Conservation (phyloP, 2,888 invertebrate genomes). For the Drosophila recens region DNA sequence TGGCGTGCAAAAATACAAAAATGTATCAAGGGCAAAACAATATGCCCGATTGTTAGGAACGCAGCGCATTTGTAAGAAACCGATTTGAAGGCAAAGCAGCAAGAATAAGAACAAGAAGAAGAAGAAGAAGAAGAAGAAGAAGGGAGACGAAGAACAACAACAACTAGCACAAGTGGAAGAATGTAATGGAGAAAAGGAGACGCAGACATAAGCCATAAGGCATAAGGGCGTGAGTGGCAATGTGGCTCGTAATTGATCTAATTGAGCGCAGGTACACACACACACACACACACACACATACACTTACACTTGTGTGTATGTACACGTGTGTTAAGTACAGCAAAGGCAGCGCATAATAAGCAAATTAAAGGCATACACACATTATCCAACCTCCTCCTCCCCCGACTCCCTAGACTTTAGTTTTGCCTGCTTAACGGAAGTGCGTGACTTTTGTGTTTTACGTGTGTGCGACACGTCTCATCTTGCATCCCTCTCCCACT, state of each 20-base stretch:
- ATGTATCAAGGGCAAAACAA: slow-evolving; percentile 30
- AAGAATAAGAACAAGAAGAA: slow-evolving; percentile 1
- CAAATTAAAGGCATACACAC: slow-evolving; percentile 51
- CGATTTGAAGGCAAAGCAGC: slow-evolving; percentile 39
- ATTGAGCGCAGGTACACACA: slow-evolving; percentile 72
- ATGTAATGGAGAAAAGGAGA: slow-evolving; percentile 34
- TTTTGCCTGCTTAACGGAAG: slow-evolving; percentile 57
- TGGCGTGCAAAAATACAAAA: slow-evolving; percentile 8
- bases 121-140: not conserved
- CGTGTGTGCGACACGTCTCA: slow-evolving; percentile 60
- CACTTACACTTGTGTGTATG: slow-evolving; percentile 11
- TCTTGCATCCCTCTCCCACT: not conserved
- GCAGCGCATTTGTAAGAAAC: slow-evolving; percentile 44
- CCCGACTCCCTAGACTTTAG: not conserved
- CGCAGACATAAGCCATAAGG: slow-evolving; percentile 39
- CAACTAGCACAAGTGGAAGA: slow-evolving; percentile 41
- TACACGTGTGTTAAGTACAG: slow-evolving; percentile 18
- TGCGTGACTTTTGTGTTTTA: slow-evolving; percentile 75
- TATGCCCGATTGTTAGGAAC: slow-evolving; percentile 39
- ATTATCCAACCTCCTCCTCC: slow-evolving; percentile 15
- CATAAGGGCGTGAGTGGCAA: slow-evolving; percentile 71
- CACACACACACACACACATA: slow-evolving; percentile 13
- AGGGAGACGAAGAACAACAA: slow-evolving; percentile 11
- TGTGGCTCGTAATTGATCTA: slow-evolving; percentile 75
- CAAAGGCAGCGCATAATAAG: slow-evolving; percentile 52